These are phyloP conservation scores for Magallana ariakensis DNA, from an alignment of 1,140 invertebrate genomes.

Conservation along the genomic window DNA sequence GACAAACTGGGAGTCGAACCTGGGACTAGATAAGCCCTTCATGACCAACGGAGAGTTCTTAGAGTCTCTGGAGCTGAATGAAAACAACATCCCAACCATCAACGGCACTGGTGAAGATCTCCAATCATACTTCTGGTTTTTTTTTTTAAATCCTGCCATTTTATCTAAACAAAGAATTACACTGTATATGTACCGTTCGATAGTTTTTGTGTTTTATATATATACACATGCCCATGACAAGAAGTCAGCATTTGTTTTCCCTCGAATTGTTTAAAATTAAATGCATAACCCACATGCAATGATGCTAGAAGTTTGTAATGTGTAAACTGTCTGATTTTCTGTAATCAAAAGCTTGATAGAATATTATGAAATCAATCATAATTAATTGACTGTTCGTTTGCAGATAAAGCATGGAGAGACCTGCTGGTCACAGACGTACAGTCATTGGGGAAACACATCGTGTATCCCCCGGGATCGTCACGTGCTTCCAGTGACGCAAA, in stretches of 20 bases:
- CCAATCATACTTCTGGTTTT: not conserved
- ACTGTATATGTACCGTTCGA: no score
- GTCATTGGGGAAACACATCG: not conserved
- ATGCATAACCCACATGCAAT: no score
- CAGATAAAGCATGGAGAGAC: not conserved
- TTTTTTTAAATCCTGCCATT: not conserved
- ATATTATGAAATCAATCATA: no score
- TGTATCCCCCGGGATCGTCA: not conserved
- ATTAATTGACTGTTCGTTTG: not conserved
- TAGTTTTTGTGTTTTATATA: no score
- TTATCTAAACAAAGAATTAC: no score
- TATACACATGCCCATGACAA: no score
- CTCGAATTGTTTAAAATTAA: no score
- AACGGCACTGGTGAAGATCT: not conserved
- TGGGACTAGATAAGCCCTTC: not conserved
- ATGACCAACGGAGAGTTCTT: slow-evolving; percentile 15
- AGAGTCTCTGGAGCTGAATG: not conserved
- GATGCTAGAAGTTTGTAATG: no score
- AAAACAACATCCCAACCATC: not conserved
- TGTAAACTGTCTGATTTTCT: no score
- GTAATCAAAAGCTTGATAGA: no score
- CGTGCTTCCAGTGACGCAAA: not conserved
- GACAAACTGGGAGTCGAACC: not conserved
- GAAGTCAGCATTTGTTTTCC: no score
- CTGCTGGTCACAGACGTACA: not conserved